phyloP scores from a whole-genome alignment of 2,797 vertebrate genomes.

The Hippopotamyrus pictus region DNA sequence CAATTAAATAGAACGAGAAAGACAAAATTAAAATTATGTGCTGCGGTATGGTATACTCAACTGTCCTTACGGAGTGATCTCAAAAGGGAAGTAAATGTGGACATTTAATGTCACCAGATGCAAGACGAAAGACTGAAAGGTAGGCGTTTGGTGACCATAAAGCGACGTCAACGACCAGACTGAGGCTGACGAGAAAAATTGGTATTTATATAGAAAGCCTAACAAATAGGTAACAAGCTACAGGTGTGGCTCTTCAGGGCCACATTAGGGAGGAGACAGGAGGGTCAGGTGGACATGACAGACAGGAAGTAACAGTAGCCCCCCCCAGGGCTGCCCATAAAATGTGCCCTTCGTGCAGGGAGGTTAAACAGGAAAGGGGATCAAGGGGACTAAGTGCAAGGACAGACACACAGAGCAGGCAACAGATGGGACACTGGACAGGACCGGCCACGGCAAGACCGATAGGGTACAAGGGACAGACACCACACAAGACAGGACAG shows the following conservation, averaged over 20 bases:
- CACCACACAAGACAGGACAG: not conserved
- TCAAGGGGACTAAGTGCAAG: too few species aligned
- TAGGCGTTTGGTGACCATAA: not conserved
- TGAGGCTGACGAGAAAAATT: too few species aligned
- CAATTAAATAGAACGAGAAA: not conserved
- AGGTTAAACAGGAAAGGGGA: too few species aligned
- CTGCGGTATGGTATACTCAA: not conserved
- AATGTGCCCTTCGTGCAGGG: too few species aligned
- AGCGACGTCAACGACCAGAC: too few species aligned
- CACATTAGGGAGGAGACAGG: not conserved
- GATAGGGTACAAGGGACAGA: not conserved
- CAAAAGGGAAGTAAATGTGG: not conserved
- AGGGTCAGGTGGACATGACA: not conserved
- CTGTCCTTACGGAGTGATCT: not conserved
- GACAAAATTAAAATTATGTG: not conserved
- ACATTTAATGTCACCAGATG: not conserved
- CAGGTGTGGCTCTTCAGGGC: not conserved
- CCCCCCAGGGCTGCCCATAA: too few species aligned
- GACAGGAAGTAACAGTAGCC: too few species aligned
- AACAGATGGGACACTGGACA: too few species aligned
- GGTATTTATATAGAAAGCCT: too few species aligned
- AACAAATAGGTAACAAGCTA: not conserved
- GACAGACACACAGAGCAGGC: too few species aligned
- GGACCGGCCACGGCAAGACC: too few species aligned
- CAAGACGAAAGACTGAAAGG: too few species aligned